Conservation (phyloP, 2,113 vertebrate species). For the Elgaria multicarinata region DNA sequence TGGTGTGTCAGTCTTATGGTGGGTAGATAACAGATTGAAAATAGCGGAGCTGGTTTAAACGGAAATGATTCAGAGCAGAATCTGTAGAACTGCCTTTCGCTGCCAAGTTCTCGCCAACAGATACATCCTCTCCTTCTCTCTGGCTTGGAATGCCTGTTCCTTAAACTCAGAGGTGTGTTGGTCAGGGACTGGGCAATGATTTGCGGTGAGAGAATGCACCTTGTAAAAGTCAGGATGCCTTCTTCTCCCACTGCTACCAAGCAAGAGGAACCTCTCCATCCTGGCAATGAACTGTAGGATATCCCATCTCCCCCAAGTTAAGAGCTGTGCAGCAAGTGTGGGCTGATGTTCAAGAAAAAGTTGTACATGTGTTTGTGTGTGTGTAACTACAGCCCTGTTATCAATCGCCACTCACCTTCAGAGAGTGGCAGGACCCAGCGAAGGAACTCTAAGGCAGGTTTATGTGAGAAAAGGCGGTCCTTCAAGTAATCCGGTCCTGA, state of each 20-base stretch:
- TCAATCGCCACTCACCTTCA: not conserved
- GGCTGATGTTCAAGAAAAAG: not conserved
- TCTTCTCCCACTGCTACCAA: not conserved
- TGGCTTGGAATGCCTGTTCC: not conserved
- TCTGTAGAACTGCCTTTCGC: conserved; percentile 62
- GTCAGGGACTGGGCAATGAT: not conserved
- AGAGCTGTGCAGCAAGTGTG: not conserved
- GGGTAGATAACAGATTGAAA: conserved; percentile 69
- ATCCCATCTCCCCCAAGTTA: not conserved
- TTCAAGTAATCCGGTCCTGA: not conserved
- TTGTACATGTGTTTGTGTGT: not conserved
- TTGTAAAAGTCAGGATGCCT: not conserved
- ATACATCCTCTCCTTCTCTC: conserved; percentile 41
- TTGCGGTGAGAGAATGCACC: not conserved
- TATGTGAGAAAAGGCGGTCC: not conserved
- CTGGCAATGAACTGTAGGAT: not conserved
- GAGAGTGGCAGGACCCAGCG: not conserved
- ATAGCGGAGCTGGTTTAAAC: conserved; percentile 61
- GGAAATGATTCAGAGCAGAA: conserved; percentile 70
- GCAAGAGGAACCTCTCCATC: not conserved
- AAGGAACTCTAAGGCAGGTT: not conserved
- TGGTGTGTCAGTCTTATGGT: conserved; percentile 97
- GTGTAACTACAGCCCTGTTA: not conserved
- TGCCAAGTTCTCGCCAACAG: conserved; percentile 60
- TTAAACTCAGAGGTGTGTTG: not conserved